Conservation (phyloP, 2,113 vertebrate species). For the Callaeas wilsoni region DNA sequence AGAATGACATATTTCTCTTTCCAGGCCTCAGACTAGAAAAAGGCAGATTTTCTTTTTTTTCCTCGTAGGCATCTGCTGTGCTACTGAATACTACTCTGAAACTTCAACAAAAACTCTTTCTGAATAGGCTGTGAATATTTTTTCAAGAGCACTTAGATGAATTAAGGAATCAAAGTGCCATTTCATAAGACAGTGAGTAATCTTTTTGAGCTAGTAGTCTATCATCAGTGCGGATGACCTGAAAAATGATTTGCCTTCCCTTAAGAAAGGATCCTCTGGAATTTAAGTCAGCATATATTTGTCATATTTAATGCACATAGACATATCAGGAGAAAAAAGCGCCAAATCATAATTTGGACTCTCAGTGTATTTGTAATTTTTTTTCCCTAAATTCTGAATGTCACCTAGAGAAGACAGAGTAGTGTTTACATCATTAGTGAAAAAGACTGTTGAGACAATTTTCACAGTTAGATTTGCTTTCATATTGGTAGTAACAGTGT, state of each 20-base stretch:
- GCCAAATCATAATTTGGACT: neutral
- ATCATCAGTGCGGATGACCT: neutral
- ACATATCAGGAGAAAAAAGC: fast-evolving
- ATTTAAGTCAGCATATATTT: neutral
- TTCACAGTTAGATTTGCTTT: neutral
- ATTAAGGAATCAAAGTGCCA: neutral
- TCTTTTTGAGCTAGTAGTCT: neutral
- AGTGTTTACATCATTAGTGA: neutral
- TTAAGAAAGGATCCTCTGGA: neutral
- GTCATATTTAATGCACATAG: neutral
- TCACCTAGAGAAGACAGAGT: neutral
- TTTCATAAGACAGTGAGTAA: neutral
- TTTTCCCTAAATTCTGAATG: neutral
- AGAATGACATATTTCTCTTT: neutral
- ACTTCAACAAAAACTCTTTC: neutral
- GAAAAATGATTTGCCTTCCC: neutral
- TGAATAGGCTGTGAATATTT: neutral
- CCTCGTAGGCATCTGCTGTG: neutral
- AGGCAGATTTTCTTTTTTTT: neutral
- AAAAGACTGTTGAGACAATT: neutral
- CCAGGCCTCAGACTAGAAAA: neutral
- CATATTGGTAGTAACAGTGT: neutral
- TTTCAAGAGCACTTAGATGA: neutral
- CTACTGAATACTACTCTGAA: neutral
- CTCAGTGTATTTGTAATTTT: neutral